These are phyloP conservation scores for Heliconius eleuchia DNA, from an alignment of 1,140 invertebrate species.

Conservation along the genomic window DNA sequence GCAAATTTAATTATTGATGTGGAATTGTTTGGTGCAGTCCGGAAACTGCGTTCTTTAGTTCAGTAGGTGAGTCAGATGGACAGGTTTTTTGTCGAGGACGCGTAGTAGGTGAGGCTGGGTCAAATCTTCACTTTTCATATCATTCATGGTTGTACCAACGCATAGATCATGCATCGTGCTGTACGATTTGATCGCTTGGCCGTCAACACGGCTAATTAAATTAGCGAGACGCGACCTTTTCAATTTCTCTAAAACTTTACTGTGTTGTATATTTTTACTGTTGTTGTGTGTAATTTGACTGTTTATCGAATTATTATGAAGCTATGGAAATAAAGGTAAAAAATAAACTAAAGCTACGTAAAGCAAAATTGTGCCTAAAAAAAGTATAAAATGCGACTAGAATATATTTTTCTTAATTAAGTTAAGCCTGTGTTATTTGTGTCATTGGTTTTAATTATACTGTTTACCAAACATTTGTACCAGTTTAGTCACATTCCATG, in stretches of 20 bases:
- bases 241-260: conserved; percentile 47
- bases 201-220: conserved; percentile 49
- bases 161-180: conserved; percentile 27
- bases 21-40: conserved; percentile 38
- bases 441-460: conserved; percentile 38
- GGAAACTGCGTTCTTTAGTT: conserved; percentile 65
- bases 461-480: conserved; percentile 33
- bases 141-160: conserved; percentile 44
- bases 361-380: not conserved
- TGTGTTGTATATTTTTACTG: conserved; percentile 48
- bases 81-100: conserved; percentile 69
- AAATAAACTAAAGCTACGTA: conserved; percentile 2
- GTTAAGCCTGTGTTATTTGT: conserved; percentile 22
- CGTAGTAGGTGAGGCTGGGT: conserved; percentile 56
- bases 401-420: not conserved
- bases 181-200: conserved; percentile 27
- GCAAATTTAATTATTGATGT: conserved; percentile 5
- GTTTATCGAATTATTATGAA: conserved; percentile 8
- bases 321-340: conserved; percentile 24
- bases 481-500: conserved; percentile 34
- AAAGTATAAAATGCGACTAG: not conserved
- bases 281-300: conserved; percentile 40
- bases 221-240: conserved; percentile 39
- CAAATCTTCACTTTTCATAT: conserved; percentile 62
- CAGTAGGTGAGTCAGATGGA: conserved; percentile 69